phyloP scores from a whole-genome alignment of 1,140 invertebrate species.

The Sycophila sp. region DNA sequence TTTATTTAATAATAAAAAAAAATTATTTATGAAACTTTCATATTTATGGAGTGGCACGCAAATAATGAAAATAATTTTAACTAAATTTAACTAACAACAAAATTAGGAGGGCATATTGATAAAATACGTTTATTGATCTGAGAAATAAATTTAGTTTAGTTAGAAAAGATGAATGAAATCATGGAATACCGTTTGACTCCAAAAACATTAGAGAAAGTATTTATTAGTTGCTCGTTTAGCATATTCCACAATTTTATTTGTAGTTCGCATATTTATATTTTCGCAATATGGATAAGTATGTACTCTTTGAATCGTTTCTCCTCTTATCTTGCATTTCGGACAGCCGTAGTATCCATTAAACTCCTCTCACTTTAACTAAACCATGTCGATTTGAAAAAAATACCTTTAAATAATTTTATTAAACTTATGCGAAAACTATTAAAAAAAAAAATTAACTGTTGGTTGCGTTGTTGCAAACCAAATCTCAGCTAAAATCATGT shows the following conservation, averaged over 20 bases:
- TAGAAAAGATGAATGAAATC: conserved; percentile 12
- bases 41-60: too few species aligned
- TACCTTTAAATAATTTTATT: not conserved
- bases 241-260: not conserved
- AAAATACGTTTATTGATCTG: conserved; percentile 7
- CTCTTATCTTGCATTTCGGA: too few species aligned
- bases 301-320: too few species aligned
- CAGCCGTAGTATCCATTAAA: conserved; percentile 24
- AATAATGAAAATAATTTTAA: too few species aligned
- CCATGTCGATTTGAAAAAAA: not conserved
- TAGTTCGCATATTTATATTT: not conserved
- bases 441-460: not conserved
- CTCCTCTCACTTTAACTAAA: not conserved
- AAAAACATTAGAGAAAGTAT: not conserved
- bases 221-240: not conserved
- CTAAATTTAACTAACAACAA: conserved; percentile 29
- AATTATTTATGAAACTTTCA: too few species aligned
- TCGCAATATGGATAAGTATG: not conserved
- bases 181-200: conserved; percentile 15
- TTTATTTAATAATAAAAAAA: too few species aligned
- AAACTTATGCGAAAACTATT: not conserved
- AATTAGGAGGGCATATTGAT: conserved; percentile 12
- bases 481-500: not conserved
- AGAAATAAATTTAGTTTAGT: not conserved
- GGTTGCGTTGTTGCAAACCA: not conserved